Evolutionary conservation across 2,888 invertebrate genomes (phyloP).

Genomic region (Drosophila buzzatii): DNA sequence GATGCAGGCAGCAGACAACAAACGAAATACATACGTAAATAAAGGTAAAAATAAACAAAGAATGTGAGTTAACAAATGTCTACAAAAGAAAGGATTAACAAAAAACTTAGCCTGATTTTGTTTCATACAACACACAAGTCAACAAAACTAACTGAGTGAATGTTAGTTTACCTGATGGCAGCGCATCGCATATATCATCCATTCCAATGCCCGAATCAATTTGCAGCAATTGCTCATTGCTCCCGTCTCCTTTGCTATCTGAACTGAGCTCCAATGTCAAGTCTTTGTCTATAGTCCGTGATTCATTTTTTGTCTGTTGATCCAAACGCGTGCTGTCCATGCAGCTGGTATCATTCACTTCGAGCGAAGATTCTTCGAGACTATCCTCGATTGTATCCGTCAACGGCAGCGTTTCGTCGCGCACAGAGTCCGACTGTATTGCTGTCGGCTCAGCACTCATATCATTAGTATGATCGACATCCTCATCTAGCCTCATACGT

Average conservation of each 20-base stretch:
- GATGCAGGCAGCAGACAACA: constrained; percentile 43
- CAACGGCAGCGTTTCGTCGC: constrained; percentile 34
- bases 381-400: constrained; percentile 1
- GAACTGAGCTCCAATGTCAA: neutral
- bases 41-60: constrained; percentile 51
- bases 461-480: neutral
- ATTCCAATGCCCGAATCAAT: constrained; percentile 59
- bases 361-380: constrained; percentile 14
- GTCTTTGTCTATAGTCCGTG: neutral
- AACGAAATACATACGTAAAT: constrained; percentile 55
- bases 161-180: constrained; percentile 59
- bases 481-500: constrained; percentile 4
- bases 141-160: constrained; percentile 1
- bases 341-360: constrained; percentile 41
- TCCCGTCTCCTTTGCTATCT: neutral
- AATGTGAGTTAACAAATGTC: constrained; percentile 53
- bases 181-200: constrained; percentile 36
- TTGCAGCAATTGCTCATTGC: constrained; percentile 21
- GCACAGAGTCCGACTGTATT: constrained; percentile 21
- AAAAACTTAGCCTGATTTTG: constrained; percentile 58
- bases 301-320: neutral
- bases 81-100: constrained; percentile 57
- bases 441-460: neutral
- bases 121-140: constrained; percentile 5
- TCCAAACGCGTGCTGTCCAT: constrained; percentile 46